Evolutionary conservation across 2,797 vertebrate genomes (phyloP).

Genomic region (Cichlasoma orientale): DNA sequence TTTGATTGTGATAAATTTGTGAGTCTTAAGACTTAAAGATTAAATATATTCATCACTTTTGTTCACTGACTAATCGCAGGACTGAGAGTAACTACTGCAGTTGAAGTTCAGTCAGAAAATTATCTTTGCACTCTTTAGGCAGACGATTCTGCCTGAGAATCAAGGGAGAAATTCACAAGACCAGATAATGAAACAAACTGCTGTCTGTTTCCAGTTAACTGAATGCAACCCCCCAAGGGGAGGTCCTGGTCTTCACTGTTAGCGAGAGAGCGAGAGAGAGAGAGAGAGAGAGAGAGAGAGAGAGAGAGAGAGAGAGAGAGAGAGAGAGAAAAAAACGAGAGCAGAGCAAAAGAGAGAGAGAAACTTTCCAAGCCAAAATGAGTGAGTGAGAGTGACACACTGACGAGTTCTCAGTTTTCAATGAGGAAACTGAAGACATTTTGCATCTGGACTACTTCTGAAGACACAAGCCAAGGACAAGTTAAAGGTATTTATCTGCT

Average conservation of each 20-base stretch:
- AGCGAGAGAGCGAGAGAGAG: not conserved
- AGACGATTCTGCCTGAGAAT: constrained; percentile 2
- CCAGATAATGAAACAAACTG: constrained; percentile 49
- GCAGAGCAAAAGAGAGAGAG: constrained; percentile 28
- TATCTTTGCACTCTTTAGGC: not conserved
- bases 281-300: not conserved
- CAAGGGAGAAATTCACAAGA: constrained; percentile 35
- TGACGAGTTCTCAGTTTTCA: constrained; percentile 41
- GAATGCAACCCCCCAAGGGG: constrained; percentile 46
- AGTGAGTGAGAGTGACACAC: constrained; percentile 54
- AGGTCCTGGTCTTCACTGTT: constrained; percentile 19
- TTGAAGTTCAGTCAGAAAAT: not conserved
- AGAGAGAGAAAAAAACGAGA: not conserved
- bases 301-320: constrained; percentile 3
- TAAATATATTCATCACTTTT: not conserved
- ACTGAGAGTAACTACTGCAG: not conserved
- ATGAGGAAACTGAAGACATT: constrained; percentile 61
- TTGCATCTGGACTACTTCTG: constrained; percentile 42
- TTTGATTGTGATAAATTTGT: not conserved
- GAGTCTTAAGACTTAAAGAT: not conserved
- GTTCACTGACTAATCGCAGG: not conserved
- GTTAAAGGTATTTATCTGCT: constrained; percentile 63
- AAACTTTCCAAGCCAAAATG: constrained; percentile 29
- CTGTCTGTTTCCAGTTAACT: constrained; percentile 57
- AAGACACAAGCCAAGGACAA: constrained; percentile 30